Percentiles rank a stretch among this genome's conserved stretches.
phyloP scores from a whole-genome alignment of 92 coral and sea anemone genomes.

The Diadumene lineata region DNA sequence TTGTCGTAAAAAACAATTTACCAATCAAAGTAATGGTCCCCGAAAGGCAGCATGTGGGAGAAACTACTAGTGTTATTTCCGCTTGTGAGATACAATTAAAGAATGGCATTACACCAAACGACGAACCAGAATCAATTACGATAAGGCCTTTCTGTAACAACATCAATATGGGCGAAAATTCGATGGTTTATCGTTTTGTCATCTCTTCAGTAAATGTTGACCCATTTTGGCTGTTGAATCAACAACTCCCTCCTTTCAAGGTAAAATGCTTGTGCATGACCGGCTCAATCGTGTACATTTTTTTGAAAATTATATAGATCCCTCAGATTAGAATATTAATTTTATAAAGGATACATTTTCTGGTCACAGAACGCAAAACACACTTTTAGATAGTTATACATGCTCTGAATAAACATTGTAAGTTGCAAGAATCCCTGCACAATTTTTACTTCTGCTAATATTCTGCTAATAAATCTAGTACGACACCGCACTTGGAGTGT shows the following conservation, averaged over 20 bases:
- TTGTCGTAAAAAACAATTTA: background rate
- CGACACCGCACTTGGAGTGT: no score
- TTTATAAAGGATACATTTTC: no score
- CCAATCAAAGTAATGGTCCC: slow-evolving; percentile 17
- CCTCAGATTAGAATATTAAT: no score
- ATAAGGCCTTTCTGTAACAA: slow-evolving; percentile 26
- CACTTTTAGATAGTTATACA: no score
- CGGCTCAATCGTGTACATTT: no score
- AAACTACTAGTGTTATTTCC: background rate
- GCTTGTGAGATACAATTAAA: slow-evolving; percentile 10
- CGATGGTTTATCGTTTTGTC: slow-evolving; percentile 3
- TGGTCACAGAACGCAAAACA: no score
- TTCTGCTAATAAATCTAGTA: no score
- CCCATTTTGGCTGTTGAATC: slow-evolving; percentile 6
- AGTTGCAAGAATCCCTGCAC: no score
- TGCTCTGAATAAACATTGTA: no score
- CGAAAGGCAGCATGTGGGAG: background rate
- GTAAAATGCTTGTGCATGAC: no score
- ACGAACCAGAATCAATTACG: slow-evolving; percentile 8
- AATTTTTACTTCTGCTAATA: no score
- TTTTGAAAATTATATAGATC: no score
- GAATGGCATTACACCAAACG: background rate
- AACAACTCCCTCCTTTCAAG: slow-evolving; percentile 1
- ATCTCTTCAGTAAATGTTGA: background rate
- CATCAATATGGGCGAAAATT: background rate